Percentiles rank a stretch among this genome's conserved stretches.
phyloP scores from a whole-genome alignment of 1,140 invertebrate species.

The Anastatus disparis region DNA sequence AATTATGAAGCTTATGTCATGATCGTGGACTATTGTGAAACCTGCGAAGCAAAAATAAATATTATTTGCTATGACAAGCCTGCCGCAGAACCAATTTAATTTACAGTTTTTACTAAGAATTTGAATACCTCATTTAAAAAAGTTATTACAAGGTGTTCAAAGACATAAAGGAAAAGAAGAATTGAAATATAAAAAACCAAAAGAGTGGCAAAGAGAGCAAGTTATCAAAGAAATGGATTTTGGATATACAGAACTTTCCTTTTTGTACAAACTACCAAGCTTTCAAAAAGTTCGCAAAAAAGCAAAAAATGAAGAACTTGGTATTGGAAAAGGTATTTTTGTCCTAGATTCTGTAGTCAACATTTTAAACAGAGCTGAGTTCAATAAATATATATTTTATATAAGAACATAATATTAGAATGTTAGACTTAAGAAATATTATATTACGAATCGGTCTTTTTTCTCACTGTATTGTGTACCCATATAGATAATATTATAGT shows the following conservation, averaged over 20 bases:
- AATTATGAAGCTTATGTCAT: neutral
- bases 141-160: neutral
- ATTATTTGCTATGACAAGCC: neutral
- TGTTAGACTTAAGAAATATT: constrained; percentile 8
- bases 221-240: neutral
- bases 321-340: neutral
- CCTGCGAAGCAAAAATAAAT: neutral
- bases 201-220: neutral
- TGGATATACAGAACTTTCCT: neutral
- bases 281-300: neutral
- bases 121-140: neutral
- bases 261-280: neutral
- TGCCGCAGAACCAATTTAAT: neutral
- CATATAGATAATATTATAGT: neutral
- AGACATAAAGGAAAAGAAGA: neutral
- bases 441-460: constrained; percentile 6
- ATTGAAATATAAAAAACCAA: neutral
- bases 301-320: neutral
- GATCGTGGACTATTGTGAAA: neutral
- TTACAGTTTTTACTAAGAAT: neutral
- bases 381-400: constrained; percentile 4
- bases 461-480: neutral
- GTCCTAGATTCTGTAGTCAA: neutral
- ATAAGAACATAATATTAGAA: too few relatives aligned
- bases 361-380: neutral